A percentile compares a stretch with the other conserved stretches of the same genome.
These are phyloP conservation scores for Mythimna impura DNA, from an alignment of 2,888 invertebrate genomes.

Conservation along the genomic window DNA sequence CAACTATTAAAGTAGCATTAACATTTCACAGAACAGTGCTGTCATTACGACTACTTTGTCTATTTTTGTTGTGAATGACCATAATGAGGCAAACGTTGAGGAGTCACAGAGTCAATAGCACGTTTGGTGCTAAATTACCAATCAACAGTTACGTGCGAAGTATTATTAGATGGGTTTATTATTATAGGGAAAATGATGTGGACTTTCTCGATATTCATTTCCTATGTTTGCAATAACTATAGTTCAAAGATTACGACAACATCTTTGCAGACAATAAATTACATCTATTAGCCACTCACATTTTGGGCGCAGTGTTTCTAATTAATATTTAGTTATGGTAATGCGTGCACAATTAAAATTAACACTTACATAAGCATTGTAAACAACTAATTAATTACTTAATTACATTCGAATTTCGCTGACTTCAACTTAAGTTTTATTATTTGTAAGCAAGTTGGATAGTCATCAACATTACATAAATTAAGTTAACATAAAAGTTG, in stretches of 20 bases:
- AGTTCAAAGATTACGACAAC: not conserved
- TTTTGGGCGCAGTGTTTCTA: slow-evolving; percentile 3
- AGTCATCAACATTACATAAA: slow-evolving; percentile 19
- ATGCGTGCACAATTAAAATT: slow-evolving; percentile 42
- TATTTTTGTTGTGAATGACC: slow-evolving; percentile 38
- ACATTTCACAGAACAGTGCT: slow-evolving; percentile 33
- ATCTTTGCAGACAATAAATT: not conserved
- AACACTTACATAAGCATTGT: slow-evolving; percentile 46
- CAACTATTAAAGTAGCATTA: slow-evolving; percentile 54
- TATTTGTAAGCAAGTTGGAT: slow-evolving; percentile 6
- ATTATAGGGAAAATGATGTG: not conserved
- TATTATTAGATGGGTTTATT: slow-evolving; percentile 15
- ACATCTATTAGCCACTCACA: not conserved
- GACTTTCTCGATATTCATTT: slow-evolving; percentile 4
- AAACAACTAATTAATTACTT: slow-evolving; percentile 39
- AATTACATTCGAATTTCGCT: slow-evolving; percentile 38
- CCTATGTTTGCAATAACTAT: too few relatives aligned
- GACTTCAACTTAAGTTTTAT: slow-evolving; percentile 15
- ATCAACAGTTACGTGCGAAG: slow-evolving; percentile 45
- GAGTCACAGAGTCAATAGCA: slow-evolving; percentile 18
- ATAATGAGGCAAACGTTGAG: slow-evolving; percentile 19
- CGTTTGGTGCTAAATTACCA: slow-evolving; percentile 43
- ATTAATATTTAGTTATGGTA: slow-evolving; percentile 38
- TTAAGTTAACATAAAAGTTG: slow-evolving; percentile 14
- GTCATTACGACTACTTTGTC: slow-evolving; percentile 28